Base-by-base conservation (phyloP, 1,140 invertebrate genomes). In the Heliothis subflexa region DNA sequence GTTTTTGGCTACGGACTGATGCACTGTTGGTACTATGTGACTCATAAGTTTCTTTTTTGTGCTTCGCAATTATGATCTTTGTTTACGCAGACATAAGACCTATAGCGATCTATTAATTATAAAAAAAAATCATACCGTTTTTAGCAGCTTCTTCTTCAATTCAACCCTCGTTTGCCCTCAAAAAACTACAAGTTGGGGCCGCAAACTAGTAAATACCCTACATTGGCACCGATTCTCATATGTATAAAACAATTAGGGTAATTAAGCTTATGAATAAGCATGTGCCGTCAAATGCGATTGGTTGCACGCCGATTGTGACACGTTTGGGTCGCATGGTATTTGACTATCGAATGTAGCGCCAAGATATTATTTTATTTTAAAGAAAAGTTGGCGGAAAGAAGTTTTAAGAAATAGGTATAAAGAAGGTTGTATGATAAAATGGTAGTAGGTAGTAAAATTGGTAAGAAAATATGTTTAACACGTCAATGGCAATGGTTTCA, bases 201-300 rank as follows among this genome's bases (percentile, higher is more conserved):
- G 10, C 16, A 66, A 66, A 66, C 14, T 18, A 40, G 2, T 40
- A 16, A 47, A 1, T 33, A 13, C 33, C 40, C 33, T 47, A 45
- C 61, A 33, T 47, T 64, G 14, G 10, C 13, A 62, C 18, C 45
- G 13, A 70, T 78, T 40, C 18, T 1, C 54, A 40, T 55, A 73
- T 14, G 70, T 79, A 86, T 78, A 78, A 78, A 85, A 89, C 85
- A 89, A 88, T 90, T 93, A 83, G 83, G 79, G 88, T 91, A 88
- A 93, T 93, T 90, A 89, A 86, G 81, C 70, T 78, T 87, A 89
- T 90, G 87, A 92, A 92, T 92, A 92, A 92, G 80, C 86, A 92
- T 91, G 87, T 75, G 78, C 72, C 86, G 86, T 89, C 89, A 88
- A 92, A 88, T 86, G 82, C 85, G 85, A 87, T 86, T 81, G 75